These are phyloP conservation scores for Eubasilissa splendida DNA, from an alignment of 2,888 invertebrate genomes.

Conservation along the genomic window DNA sequence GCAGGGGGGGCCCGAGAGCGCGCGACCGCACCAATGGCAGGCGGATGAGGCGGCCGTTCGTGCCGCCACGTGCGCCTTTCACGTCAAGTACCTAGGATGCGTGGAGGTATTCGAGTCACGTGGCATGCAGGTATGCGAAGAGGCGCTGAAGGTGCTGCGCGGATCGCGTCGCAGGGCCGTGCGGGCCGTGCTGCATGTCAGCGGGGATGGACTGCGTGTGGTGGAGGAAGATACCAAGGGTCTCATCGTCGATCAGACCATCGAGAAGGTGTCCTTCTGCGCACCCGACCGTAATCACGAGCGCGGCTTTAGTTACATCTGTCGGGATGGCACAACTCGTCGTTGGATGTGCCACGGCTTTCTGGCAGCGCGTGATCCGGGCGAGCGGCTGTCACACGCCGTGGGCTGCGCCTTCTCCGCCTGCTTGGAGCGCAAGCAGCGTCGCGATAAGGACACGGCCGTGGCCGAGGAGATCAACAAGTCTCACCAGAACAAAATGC, in stretches of 20 bases:
- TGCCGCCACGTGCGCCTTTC: conserved; percentile 96
- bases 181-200: conserved; percentile 91
- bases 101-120: conserved; percentile 99
- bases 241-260: conserved; percentile 98
- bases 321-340: conserved; percentile 97
- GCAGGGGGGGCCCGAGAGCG: conserved; percentile 86
- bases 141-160: conserved; percentile 96
- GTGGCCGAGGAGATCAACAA: conserved; percentile 53
- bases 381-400: conserved; percentile 98
- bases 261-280: conserved; percentile 99
- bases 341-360: conserved; percentile 99
- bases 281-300: conserved; percentile 99
- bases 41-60: conserved; percentile 97
- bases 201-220: conserved; percentile 96
- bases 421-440: conserved; percentile 97
- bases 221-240: conserved; percentile 99
- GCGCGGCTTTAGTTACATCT: conserved; percentile 98
- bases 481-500: conserved; percentile 50
- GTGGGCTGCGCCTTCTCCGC: conserved; percentile 99
- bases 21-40: conserved; percentile 98
- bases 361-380: conserved; percentile 94
- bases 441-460: conserved; percentile 89
- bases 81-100: conserved; percentile 98
- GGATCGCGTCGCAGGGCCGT: conserved; percentile 92
- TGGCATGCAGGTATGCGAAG: conserved; percentile 99